Evolutionary conservation across 2,888 invertebrate species (phyloP).

Genomic region (Caenorhabditis sp.): DNA sequence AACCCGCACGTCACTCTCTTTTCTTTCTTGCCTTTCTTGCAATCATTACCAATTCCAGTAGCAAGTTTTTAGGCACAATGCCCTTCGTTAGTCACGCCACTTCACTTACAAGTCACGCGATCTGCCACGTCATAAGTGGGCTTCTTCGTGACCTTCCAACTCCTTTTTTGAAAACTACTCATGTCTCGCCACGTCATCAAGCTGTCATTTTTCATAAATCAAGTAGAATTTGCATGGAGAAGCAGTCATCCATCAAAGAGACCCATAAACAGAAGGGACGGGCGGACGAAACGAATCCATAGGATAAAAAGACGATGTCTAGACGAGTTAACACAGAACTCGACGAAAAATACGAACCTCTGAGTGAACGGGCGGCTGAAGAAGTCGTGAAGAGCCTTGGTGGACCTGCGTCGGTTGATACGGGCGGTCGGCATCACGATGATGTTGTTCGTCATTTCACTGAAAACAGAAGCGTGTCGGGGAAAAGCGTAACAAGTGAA

Average conservation of each 20-base stretch:
- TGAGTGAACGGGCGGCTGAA: slow-evolving; percentile 56
- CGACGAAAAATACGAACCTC: slow-evolving; percentile 18
- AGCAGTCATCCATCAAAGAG: slow-evolving; percentile 26
- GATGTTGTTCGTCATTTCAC: slow-evolving; percentile 51
- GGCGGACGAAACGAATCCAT: slow-evolving; percentile 9
- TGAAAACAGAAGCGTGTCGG: neutral
- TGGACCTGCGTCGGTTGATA: slow-evolving; percentile 50
- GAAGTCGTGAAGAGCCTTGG: slow-evolving; percentile 54
- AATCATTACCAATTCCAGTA: neutral
- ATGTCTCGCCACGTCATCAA: neutral
- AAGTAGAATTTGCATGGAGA: slow-evolving; percentile 1
- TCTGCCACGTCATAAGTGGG: slow-evolving; percentile 26
- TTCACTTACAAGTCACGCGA: slow-evolving; percentile 21
- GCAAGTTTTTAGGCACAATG: slow-evolving; percentile 13
- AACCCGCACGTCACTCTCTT: slow-evolving; percentile 1
- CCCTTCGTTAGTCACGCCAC: slow-evolving; percentile 21
- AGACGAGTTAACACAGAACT: neutral
- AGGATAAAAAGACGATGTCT: slow-evolving; percentile 26
- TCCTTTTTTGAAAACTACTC: neutral
- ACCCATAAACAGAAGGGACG: slow-evolving; percentile 3
- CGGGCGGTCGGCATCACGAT: slow-evolving; percentile 37
- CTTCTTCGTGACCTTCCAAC: neutral
- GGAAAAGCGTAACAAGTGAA: too few relatives aligned
- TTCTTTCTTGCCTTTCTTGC: neutral
- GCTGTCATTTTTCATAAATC: slow-evolving; percentile 14